A percentile compares a stretch with the other conserved stretches of the same genome.
These are phyloP conservation scores for Dolichopus griseipennis DNA, from an alignment of 2,888 invertebrate genomes.

Conservation along the genomic window DNA sequence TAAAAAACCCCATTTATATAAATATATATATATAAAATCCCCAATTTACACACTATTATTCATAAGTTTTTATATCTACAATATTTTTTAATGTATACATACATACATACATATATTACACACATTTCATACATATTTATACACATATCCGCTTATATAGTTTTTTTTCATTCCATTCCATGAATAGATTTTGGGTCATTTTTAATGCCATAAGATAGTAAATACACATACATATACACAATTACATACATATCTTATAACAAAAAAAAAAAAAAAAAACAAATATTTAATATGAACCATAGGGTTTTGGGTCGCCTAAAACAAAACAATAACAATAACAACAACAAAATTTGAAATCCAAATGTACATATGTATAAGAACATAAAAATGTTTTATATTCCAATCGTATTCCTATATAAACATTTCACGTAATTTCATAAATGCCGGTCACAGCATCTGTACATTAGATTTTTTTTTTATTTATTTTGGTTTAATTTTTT, in stretches of 20 bases:
- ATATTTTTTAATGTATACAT: not conserved
- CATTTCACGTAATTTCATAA: slow-evolving; percentile 2
- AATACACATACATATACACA: too few species aligned
- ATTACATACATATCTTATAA: too few species aligned
- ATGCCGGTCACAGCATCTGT: not conserved
- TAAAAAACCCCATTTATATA: not conserved
- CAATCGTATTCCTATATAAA: not conserved
- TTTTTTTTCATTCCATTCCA: not conserved
- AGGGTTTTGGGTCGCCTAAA: too few species aligned
- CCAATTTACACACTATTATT: slow-evolving; percentile 1
- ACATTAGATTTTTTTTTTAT: not conserved
- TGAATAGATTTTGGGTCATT: slow-evolving; percentile 2
- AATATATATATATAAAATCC: not conserved
- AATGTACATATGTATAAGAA: too few species aligned
- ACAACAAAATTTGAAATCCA: too few species aligned
- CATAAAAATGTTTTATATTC: too few species aligned
- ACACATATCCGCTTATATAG: not conserved
- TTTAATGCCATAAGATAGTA: not conserved
- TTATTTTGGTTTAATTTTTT: too few species aligned
- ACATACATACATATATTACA: too few species aligned
- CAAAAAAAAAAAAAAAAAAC: too few species aligned
- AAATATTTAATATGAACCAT: too few species aligned
- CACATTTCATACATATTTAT: not conserved
- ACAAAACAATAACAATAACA: too few species aligned
- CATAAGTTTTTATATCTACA: not conserved